Base-by-base conservation (phyloP, 2,113 vertebrate genomes). In the Gobio gobio region DNA sequence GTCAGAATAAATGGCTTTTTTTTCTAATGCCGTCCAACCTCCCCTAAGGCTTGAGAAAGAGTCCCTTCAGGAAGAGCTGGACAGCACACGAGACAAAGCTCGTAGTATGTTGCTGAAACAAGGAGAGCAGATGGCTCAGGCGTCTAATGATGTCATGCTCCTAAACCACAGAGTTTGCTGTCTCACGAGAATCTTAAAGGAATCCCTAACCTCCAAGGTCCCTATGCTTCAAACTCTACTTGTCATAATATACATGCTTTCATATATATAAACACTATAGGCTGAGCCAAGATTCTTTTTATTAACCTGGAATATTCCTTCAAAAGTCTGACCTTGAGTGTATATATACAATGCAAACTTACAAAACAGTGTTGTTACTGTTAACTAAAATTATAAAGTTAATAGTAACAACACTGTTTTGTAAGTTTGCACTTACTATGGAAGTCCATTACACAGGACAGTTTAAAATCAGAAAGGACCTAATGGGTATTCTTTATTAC, bases 121-220 rank as follows among this genome's bases (percentile, higher is more conserved):
- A 2, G 85, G 68, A 10, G 92, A 94, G 82, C 90, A 93, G 86
- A 78, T 93, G 24, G 91, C 83, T 16, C 91, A 93, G 86, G 91
- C 87, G 0, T 88, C 86, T 54, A 92, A 91, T 12, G 92, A 94
- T 47, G 85, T 93, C 36, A 92, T 91, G 24, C 79, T 94, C 63
- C 83, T 95, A 59, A 91, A 93, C 88, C 92, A 95, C 84, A 90
- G 88, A 20, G 90, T 95, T 81, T 78, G 91, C 66, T 86, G 80
- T 18, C 59, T 94, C 70, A 92, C 90, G 72, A 84, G 83, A 10
- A 84, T 85, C 78, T 88, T 94, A 0, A 90, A 93, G 0, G 74
- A 80, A 18, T 78, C 88, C 2, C 85, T 93, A 40, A 76, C 14
- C 24, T 87, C 86, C 16, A 77, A 92, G 94, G 94, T 95, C 84